phyloP scores from a whole-genome alignment of 1,140 invertebrate species.

The Sinonovacula constricta region DNA sequence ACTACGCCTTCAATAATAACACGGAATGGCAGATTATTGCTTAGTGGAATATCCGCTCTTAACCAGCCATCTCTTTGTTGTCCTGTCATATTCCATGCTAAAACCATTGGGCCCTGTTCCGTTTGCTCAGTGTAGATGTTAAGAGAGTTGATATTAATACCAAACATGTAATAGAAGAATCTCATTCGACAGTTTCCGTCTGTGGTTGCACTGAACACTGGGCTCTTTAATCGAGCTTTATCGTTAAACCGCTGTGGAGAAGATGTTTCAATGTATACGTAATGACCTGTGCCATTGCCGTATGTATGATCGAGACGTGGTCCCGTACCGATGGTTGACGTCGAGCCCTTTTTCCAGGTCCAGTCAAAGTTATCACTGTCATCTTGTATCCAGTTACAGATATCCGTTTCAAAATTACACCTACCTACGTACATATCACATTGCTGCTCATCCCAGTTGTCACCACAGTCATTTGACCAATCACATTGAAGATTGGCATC shows the following conservation, averaged over 20 bases:
- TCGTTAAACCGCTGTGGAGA: conserved; percentile 83
- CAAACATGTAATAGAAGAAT: conserved; percentile 77
- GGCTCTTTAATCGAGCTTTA: conserved; percentile 83
- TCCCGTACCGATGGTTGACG: conserved; percentile 65
- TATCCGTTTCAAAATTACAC: conserved; percentile 71
- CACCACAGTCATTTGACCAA: conserved; percentile 72
- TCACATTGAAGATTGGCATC: conserved; percentile 62
- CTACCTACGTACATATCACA: conserved; percentile 63
- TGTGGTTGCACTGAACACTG: conserved; percentile 55
- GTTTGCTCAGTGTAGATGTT: conserved; percentile 67
- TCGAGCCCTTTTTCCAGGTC: conserved; percentile 60
- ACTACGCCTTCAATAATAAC: conserved; percentile 70
- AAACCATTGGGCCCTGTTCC: conserved; percentile 56
- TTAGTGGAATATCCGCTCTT: conserved; percentile 60
- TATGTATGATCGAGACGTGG: conserved; percentile 72
- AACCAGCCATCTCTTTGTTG: conserved; percentile 57
- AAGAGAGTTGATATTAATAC: conserved; percentile 65
- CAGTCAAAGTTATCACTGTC: conserved; percentile 72
- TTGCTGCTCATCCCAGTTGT: conserved; percentile 65
- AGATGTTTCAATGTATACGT: conserved; percentile 88
- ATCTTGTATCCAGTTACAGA: conserved; percentile 73
- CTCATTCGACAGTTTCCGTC: conserved; percentile 73
- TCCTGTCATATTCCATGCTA: conserved; percentile 58
- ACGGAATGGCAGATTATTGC: conserved; percentile 61
- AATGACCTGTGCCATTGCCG: conserved; percentile 81